Percentiles rank a stretch among this genome's conserved stretches.
Evolutionary conservation across 2,888 invertebrate species (phyloP).

Genomic region (Napeogenes sylphis): DNA sequence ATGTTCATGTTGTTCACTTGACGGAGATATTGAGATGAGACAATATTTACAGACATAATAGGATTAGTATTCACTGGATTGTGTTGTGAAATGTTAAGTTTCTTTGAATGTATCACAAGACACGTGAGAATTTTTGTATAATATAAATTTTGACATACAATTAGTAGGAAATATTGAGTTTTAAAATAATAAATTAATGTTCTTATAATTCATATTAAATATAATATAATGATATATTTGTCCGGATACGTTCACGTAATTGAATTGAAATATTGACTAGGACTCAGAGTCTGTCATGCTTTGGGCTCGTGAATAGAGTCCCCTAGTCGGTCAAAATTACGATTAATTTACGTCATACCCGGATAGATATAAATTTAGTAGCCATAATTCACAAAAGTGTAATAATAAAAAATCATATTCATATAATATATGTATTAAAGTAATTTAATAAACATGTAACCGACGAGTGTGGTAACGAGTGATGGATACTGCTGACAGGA

Average conservation of each 20-base stretch:
- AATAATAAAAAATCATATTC: not conserved
- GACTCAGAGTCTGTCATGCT: too few species aligned
- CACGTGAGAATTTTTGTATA: constrained; percentile 17
- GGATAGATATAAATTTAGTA: too few species aligned
- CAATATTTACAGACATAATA: constrained; percentile 68
- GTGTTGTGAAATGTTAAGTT: constrained; percentile 31
- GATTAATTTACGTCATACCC: too few species aligned
- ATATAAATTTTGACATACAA: not conserved
- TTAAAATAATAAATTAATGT: too few species aligned
- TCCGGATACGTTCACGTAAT: too few species aligned
- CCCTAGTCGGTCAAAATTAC: too few species aligned
- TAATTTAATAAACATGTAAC: constrained; percentile 25
- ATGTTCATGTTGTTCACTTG: constrained; percentile 62
- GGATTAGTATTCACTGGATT: constrained; percentile 62
- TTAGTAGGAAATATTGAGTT: not conserved
- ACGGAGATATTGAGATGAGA: constrained; percentile 57
- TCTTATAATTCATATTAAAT: too few species aligned
- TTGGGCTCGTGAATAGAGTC: too few species aligned
- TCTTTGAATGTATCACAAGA: constrained; percentile 13
- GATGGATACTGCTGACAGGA: constrained; percentile 33
- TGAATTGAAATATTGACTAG: too few species aligned
- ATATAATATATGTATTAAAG: constrained; percentile 8
- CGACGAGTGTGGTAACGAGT: constrained; percentile 26
- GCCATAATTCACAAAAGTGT: too few species aligned
- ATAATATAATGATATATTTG: too few species aligned